Evolutionary conservation across 2,888 invertebrate genomes (phyloP).

Genomic region (Trachelus stipa): DNA sequence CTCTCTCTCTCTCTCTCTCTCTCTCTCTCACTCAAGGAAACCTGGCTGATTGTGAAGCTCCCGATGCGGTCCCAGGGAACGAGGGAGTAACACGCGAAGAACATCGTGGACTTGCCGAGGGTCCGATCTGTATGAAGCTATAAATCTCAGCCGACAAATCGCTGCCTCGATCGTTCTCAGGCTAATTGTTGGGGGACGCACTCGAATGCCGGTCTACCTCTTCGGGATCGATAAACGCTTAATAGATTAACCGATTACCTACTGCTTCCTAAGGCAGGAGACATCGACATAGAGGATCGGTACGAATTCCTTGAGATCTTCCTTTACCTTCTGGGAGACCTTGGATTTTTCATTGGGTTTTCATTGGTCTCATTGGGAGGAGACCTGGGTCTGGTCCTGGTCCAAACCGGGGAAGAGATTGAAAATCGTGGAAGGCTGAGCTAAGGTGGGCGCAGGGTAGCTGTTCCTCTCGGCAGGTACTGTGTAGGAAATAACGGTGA

Average conservation of each 20-base stretch:
- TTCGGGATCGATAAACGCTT: slow-evolving; percentile 37
- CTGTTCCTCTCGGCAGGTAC: neutral
- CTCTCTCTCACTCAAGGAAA: neutral
- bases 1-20: no score
- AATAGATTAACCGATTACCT: slow-evolving; percentile 55
- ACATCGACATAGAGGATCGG: neutral
- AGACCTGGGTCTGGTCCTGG: neutral
- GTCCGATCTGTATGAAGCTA: slow-evolving; percentile 53
- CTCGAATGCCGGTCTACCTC: slow-evolving; percentile 41
- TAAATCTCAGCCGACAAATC: slow-evolving; percentile 58
- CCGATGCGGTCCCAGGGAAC: neutral
- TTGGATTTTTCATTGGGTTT: neutral
- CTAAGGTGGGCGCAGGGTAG: neutral
- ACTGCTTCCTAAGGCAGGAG: slow-evolving; percentile 13
- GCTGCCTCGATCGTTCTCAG: slow-evolving; percentile 51
- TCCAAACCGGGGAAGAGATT: neutral
- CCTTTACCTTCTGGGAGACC: neutral
- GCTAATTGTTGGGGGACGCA: slow-evolving; percentile 55
- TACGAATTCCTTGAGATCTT: neutral
- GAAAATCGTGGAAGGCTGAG: neutral
- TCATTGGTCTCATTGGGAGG: no score
- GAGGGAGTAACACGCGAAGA: neutral
- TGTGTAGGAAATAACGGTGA: neutral
- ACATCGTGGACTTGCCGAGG: slow-evolving; percentile 17
- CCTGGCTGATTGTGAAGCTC: neutral